Conservation (phyloP, 1,140 invertebrate genomes). For the Drosophila miranda region DNA sequence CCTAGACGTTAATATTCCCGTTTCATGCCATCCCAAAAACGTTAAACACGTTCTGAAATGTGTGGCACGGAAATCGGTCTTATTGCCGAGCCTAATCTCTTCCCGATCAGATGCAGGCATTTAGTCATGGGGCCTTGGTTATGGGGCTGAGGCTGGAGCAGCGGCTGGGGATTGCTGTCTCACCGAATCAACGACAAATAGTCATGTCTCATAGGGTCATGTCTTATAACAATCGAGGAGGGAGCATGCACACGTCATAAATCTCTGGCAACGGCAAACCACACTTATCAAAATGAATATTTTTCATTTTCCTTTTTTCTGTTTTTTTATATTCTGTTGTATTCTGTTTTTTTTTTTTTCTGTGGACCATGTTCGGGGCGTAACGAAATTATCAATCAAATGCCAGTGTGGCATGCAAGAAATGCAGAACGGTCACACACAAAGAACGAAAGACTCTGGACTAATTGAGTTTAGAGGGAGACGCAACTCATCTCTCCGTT, state of each 20-base stretch:
- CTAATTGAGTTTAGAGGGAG: conserved; percentile 67
- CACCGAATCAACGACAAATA: conserved; percentile 52
- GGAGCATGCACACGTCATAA: conserved; percentile 58
- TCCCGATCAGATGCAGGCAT: conserved; percentile 60
- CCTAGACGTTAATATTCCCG: conserved; percentile 12
- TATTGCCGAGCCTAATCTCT: conserved; percentile 21
- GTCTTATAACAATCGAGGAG: conserved; percentile 34
- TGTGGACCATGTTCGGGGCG: conserved; percentile 61
- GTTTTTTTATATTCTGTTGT: conserved; percentile 43
- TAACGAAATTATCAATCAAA: conserved; percentile 80
- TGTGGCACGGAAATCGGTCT: conserved; percentile 33
- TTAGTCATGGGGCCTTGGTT: conserved; percentile 35
- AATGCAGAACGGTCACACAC: conserved; percentile 59
- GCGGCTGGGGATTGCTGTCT: conserved; percentile 11
- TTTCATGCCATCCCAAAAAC: neutral
- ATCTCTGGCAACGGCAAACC: conserved; percentile 42
- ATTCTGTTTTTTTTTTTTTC: conserved; percentile 18
- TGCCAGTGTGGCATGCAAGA: conserved; percentile 73
- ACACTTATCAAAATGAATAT: conserved; percentile 57
- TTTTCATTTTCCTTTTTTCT: conserved; percentile 8
- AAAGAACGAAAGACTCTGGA: conserved; percentile 44
- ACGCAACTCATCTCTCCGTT: conserved; percentile 46
- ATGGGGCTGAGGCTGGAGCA: neutral
- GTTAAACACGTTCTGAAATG: conserved; percentile 7
- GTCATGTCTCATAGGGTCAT: conserved; percentile 24